phyloP scores from a whole-genome alignment of 2,113 vertebrate species.

The Zeus faber region DNA sequence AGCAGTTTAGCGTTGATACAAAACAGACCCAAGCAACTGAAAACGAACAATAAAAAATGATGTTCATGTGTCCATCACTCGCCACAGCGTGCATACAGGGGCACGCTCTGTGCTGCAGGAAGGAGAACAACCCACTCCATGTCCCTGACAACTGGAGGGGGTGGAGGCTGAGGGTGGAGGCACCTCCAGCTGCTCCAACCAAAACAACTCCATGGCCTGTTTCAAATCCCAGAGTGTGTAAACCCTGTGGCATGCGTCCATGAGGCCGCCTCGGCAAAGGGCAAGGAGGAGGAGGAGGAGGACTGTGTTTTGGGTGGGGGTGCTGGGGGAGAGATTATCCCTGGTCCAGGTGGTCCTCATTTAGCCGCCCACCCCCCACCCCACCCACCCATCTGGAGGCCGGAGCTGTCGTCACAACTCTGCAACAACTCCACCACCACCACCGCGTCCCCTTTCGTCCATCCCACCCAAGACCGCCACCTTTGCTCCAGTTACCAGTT shows the following conservation, averaged over 20 bases:
- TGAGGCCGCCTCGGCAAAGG: conserved; percentile 30
- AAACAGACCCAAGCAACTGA: conserved; percentile 10
- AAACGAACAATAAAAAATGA: too few relatives aligned
- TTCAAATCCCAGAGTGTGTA: conserved; percentile 58
- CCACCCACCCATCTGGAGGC: background rate
- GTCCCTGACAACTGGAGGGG: too few relatives aligned
- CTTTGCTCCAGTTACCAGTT: too few relatives aligned
- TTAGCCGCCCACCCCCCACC: conserved; percentile 29
- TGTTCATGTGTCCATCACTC: too few relatives aligned
- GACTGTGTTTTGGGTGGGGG: conserved; percentile 21
- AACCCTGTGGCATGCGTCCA: conserved; percentile 60
- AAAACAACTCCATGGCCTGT: conserved; percentile 40
- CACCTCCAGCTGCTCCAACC: conserved; percentile 16
- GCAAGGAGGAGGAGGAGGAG: background rate
- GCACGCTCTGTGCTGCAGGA: too few relatives aligned
- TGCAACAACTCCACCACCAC: conserved; percentile 11
- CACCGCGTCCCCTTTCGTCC: too few relatives aligned
- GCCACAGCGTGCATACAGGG: too few relatives aligned
- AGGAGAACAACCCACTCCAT: too few relatives aligned
- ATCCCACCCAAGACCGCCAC: too few relatives aligned
- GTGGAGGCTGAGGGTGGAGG: too few relatives aligned
- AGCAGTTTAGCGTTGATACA: too few relatives aligned
- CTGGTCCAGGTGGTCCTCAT: conserved; percentile 70
- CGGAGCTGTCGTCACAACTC: conserved; percentile 37
- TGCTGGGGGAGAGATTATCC: conserved; percentile 56